A percentile compares a stretch with the other conserved stretches of the same genome.
Evolutionary conservation across 2,113 vertebrate species (phyloP).

Genomic region (Perca flavescens): DNA sequence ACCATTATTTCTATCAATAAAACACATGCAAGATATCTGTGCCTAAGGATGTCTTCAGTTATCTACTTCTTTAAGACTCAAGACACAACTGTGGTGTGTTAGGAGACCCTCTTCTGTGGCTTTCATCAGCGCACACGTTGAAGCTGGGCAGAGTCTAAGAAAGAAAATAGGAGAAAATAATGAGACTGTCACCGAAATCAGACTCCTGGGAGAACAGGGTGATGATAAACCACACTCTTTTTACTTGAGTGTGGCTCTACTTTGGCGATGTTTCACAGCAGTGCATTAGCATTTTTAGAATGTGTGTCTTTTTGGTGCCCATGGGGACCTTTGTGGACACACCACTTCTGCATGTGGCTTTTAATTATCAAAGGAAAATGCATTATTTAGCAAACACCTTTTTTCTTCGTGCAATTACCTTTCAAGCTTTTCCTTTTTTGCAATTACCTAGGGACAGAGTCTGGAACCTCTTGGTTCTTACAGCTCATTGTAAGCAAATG

Average conservation of each 20-base stretch:
- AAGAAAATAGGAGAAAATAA: too few relatives aligned
- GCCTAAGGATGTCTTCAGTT: not conserved
- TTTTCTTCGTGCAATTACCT: constrained; percentile 50
- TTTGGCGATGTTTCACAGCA: not conserved
- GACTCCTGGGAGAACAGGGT: constrained; percentile 21
- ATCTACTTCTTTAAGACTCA: not conserved
- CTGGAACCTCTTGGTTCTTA: not conserved
- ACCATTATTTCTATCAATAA: not conserved
- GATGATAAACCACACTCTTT: not conserved
- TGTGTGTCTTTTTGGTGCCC: not conserved
- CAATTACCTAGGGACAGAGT: constrained; percentile 47
- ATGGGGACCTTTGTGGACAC: constrained; percentile 6
- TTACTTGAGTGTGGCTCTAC: not conserved
- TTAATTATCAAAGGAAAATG: constrained; percentile 56
- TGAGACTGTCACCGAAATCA: constrained; percentile 20
- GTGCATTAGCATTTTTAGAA: constrained; percentile 13
- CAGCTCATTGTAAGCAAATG: constrained; percentile 5
- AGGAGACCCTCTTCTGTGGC: not conserved
- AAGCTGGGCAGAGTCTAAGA: not conserved
- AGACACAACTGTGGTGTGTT: not conserved
- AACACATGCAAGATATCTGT: not conserved
- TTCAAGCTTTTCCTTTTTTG: constrained; percentile 28
- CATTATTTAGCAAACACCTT: constrained; percentile 42
- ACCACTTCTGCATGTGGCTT: constrained; percentile 42
- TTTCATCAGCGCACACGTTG: constrained; percentile 18